These are phyloP conservation scores for Papilio glaucus DNA, from an alignment of 1,140 invertebrate species.

Conservation along the genomic window DNA sequence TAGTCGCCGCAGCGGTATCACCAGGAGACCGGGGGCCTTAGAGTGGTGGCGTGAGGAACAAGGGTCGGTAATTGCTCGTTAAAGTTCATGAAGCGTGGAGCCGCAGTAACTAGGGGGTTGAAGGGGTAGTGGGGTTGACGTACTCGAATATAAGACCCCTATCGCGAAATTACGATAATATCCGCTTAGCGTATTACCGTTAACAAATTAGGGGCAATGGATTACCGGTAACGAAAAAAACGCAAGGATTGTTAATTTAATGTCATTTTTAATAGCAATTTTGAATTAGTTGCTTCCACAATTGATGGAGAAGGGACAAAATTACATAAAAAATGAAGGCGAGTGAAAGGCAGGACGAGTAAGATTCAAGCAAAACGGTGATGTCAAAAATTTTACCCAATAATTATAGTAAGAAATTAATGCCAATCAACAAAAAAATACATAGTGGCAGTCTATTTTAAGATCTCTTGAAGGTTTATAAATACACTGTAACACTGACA, in stretches of 20 bases:
- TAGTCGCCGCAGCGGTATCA: constrained; percentile 43
- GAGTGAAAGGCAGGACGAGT: too few relatives aligned
- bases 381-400: not conserved
- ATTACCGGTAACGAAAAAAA: not conserved
- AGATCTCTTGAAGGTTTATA: not conserved
- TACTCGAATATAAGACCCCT: constrained; percentile 27
- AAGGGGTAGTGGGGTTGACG: not conserved
- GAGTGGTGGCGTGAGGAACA: constrained; percentile 60
- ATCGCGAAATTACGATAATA: constrained; percentile 32
- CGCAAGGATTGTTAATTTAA: not conserved
- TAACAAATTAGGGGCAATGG: constrained; percentile 22
- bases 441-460: not conserved
- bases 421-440: not conserved
- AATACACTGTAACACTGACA: not conserved
- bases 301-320: not conserved
- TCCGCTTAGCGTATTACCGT: constrained; percentile 25
- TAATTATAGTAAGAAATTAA: not conserved
- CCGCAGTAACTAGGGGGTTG: constrained; percentile 25
- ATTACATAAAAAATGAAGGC: not conserved
- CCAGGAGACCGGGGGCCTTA: constrained; percentile 56
- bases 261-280: not conserved
- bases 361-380: too few relatives aligned
- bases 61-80: constrained; percentile 75
- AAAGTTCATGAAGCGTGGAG: constrained; percentile 66
- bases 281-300: not conserved